Evolutionary conservation across 2,888 invertebrate species (phyloP).

Genomic region (Choreutis nemorana): DNA sequence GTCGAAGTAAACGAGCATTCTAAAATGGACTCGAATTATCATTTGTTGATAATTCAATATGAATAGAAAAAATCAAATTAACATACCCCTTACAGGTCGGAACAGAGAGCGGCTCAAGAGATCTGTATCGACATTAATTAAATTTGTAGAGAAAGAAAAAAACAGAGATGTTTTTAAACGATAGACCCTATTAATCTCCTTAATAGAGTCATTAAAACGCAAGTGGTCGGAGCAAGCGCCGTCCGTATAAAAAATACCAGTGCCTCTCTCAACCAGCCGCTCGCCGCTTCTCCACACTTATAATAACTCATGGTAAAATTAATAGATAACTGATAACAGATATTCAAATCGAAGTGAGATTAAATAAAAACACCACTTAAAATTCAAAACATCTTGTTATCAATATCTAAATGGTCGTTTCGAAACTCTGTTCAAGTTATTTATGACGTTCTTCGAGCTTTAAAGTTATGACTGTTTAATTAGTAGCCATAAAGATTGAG

Average conservation of each 20-base stretch:
- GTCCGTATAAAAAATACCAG: slow-evolving; percentile 20
- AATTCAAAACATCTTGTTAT: slow-evolving; percentile 22
- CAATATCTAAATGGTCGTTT: slow-evolving; percentile 40
- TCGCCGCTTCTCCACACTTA: slow-evolving; percentile 11
- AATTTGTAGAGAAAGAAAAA: slow-evolving; percentile 53
- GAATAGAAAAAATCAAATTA: no score
- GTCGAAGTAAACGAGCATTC: no score
- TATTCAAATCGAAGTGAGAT: slow-evolving; percentile 21
- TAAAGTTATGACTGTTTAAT: slow-evolving; percentile 31
- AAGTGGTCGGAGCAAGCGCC: slow-evolving; percentile 40
- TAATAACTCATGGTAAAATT: slow-evolving; percentile 37
- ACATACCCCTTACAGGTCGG: slow-evolving; percentile 4
- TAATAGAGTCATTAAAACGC: slow-evolving; percentile 62
- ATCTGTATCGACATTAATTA: slow-evolving; percentile 55
- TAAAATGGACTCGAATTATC: no score
- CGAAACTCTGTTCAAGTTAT: slow-evolving; percentile 29
- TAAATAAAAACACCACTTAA: slow-evolving; percentile 16
- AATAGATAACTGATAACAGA: slow-evolving; percentile 25
- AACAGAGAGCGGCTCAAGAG: slow-evolving; percentile 20
- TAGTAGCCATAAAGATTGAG: slow-evolving; percentile 24
- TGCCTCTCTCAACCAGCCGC: background rate
- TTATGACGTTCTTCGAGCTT: slow-evolving; percentile 24
- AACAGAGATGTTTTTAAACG: slow-evolving; percentile 39
- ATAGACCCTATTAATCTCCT: slow-evolving; percentile 57
- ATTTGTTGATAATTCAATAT: no score